A percentile compares a stretch with the other conserved stretches of the same genome.
Evolutionary conservation across 1,140 invertebrate genomes (phyloP).

Genomic region (Diabrotica virgifera): DNA sequence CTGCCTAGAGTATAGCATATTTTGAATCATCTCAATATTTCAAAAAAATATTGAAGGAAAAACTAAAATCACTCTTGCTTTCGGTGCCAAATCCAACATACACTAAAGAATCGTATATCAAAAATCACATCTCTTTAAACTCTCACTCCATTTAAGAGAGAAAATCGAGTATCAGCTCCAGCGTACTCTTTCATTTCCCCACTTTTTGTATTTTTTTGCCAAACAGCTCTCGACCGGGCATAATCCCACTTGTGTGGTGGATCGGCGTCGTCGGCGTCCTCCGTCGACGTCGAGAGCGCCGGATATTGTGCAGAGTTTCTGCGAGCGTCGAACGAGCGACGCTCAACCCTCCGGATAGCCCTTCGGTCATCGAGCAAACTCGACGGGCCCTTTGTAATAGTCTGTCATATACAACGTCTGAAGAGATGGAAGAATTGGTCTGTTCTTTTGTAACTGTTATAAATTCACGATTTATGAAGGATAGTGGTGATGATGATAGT

Average conservation of each 20-base stretch:
- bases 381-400: not conserved
- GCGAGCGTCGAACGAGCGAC: slow-evolving; percentile 9
- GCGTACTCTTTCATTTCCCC: not conserved
- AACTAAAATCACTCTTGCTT: too few relatives aligned
- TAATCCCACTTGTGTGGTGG: slow-evolving; percentile 11
- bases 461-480: too few relatives aligned
- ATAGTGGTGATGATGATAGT: too few relatives aligned
- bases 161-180: too few relatives aligned
- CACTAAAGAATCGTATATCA: too few relatives aligned
- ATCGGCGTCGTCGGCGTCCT: slow-evolving; percentile 20
- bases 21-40: too few relatives aligned
- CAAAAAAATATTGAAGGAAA: too few relatives aligned
- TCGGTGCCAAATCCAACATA: too few relatives aligned
- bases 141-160: too few relatives aligned
- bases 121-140: too few relatives aligned
- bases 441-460: too few relatives aligned
- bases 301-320: slow-evolving; percentile 25
- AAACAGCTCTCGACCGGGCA: slow-evolving; percentile 7
- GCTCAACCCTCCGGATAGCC: slow-evolving; percentile 4
- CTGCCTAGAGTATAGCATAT: too few relatives aligned
- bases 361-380: slow-evolving; percentile 4
- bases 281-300: not conserved
- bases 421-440: not conserved
- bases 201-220: not conserved
- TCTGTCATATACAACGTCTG: not conserved